phyloP scores from a whole-genome alignment of 2,888 invertebrate species.

The Endomychus coccineus region DNA sequence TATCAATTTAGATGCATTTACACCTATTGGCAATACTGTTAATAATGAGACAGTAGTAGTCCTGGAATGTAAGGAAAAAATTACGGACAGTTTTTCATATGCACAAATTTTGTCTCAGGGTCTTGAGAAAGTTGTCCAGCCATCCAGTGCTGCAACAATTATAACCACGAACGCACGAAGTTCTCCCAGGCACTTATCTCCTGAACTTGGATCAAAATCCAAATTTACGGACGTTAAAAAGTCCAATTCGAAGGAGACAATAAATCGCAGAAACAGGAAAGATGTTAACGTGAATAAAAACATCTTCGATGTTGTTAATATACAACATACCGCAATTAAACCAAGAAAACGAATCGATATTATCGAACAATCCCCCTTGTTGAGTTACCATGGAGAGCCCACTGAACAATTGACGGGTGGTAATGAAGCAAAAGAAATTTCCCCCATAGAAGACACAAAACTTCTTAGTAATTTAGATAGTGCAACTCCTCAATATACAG shows the following conservation, averaged over 20 bases:
- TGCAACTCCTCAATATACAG: constrained; percentile 7
- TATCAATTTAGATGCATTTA: too few relatives aligned
- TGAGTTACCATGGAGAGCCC: constrained; percentile 38
- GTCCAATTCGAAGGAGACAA: constrained; percentile 36
- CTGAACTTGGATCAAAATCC: constrained; percentile 30
- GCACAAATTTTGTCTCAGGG: constrained; percentile 66
- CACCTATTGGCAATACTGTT: too few relatives aligned
- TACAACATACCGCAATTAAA: constrained; percentile 30
- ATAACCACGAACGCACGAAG: constrained; percentile 30
- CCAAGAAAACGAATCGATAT: constrained; percentile 31
- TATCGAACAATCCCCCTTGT: constrained; percentile 28
- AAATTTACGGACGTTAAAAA: constrained; percentile 32
- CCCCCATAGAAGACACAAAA: constrained; percentile 1
- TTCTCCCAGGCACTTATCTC: constrained; percentile 34
- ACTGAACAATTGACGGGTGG: constrained; percentile 28
- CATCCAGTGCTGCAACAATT: constrained; percentile 48
- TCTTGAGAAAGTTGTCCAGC: constrained; percentile 48
- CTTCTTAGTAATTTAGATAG: constrained; percentile 2
- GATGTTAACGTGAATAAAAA: constrained; percentile 24
- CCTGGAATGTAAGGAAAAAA: too few relatives aligned
- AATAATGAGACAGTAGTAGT: too few relatives aligned
- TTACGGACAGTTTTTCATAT: constrained; percentile 60
- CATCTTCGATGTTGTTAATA: constrained; percentile 28
- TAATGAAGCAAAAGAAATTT: constrained; percentile 19
- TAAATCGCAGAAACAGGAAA: constrained; percentile 27